phyloP scores from a whole-genome alignment of 2,888 invertebrate species.

The Itoplectis maculator region DNA sequence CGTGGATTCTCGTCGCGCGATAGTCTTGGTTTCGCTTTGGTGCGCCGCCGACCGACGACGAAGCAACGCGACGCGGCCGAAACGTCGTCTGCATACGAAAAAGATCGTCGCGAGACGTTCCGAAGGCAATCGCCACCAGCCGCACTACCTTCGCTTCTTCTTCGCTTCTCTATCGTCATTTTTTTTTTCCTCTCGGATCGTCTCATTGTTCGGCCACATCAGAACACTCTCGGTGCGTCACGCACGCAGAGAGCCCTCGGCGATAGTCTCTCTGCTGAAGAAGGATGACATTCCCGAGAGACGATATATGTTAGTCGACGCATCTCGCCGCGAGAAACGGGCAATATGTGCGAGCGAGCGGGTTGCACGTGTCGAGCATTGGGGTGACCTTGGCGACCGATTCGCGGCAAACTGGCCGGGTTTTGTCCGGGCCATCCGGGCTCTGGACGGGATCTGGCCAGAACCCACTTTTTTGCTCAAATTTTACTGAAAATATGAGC shows the following conservation, averaged over 20 bases:
- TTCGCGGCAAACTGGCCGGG: too few species aligned
- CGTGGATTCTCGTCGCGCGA: not conserved
- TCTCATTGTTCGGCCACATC: constrained; percentile 56
- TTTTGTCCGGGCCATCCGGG: too few species aligned
- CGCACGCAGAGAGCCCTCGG: not conserved
- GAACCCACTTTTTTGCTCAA: too few species aligned
- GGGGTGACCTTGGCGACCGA: not conserved
- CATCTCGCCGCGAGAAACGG: not conserved
- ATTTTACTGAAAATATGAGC: too few species aligned
- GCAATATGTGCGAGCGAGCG: not conserved
- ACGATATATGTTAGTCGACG: constrained; percentile 8
- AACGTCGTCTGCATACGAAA: constrained; percentile 66
- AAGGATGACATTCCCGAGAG: constrained; percentile 27
- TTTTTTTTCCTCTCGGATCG: too few species aligned
- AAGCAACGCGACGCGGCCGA: constrained; percentile 46
- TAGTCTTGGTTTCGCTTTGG: constrained; percentile 54
- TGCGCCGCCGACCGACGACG: constrained; percentile 59
- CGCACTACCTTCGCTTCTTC: constrained; percentile 8
- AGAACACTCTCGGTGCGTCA: constrained; percentile 38
- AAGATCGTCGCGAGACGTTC: constrained; percentile 4
- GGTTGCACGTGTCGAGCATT: not conserved
- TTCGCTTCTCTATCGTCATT: constrained; percentile 10
- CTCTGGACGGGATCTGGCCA: too few species aligned
- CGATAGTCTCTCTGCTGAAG: constrained; percentile 4
- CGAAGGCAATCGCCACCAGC: constrained; percentile 18